These are phyloP conservation scores for Mallotus villosus DNA, from an alignment of 2,797 vertebrate genomes.

Conservation along the genomic window DNA sequence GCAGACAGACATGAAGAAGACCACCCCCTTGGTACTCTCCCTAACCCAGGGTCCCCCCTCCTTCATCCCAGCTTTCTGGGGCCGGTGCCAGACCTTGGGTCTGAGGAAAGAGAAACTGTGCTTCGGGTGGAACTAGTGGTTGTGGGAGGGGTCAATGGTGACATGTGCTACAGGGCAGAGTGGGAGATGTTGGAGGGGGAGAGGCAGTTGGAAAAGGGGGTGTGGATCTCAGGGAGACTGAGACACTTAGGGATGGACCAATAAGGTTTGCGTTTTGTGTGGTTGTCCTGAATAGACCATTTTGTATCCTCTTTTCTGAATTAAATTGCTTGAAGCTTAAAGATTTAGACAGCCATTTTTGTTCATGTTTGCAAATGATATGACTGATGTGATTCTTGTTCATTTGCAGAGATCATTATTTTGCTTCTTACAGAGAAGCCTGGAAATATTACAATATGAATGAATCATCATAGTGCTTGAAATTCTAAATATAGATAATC, in stretches of 20 bases:
- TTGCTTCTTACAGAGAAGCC: too few relatives aligned
- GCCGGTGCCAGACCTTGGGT: constrained; percentile 40
- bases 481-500: too few relatives aligned
- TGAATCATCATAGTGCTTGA: too few relatives aligned
- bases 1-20: constrained; percentile 32
- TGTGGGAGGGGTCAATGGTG: constrained; percentile 48
- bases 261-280: constrained; percentile 27
- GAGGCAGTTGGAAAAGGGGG: constrained; percentile 62
- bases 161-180: constrained; percentile 62
- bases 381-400: too few relatives aligned
- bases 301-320: not conserved
- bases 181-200: constrained; percentile 71
- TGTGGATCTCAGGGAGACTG: constrained; percentile 60
- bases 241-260: constrained; percentile 39
- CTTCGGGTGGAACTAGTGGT: constrained; percentile 68
- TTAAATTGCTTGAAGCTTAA: not conserved
- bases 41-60: constrained; percentile 46
- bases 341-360: not conserved
- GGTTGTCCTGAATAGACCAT: constrained; percentile 17
- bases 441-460: too few relatives aligned
- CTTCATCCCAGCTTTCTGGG: constrained; percentile 17
- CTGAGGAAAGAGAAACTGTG: constrained; percentile 65
- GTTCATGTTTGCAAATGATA: not conserved
- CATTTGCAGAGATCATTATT: too few relatives aligned
- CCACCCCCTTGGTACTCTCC: constrained; percentile 22